phyloP scores from a whole-genome alignment of 2,888 invertebrate genomes.

The Sphinx pinastri region DNA sequence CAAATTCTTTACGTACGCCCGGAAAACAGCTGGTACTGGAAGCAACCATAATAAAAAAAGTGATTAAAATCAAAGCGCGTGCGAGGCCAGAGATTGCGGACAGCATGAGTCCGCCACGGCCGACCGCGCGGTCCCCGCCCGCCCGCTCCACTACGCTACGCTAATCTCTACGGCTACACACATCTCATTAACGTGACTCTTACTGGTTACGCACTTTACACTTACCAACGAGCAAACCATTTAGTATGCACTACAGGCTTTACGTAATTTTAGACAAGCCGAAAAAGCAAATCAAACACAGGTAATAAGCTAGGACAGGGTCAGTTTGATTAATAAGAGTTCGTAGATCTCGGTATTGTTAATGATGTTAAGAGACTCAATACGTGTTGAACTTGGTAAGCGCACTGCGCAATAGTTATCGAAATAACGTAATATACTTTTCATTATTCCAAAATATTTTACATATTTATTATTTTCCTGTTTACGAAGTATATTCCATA shows the following conservation, averaged over 20 bases:
- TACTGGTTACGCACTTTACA: conserved; percentile 33
- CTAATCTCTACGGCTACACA: conserved; percentile 47
- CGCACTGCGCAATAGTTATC: neutral
- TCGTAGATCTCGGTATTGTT: neutral
- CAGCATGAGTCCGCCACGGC: conserved; percentile 45
- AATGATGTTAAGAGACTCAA: neutral
- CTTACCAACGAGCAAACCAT: conserved; percentile 31
- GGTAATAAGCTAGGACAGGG: conserved; percentile 38
- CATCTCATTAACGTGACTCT: conserved; percentile 27
- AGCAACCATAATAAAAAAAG: conserved; percentile 78
- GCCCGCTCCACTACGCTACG: conserved; percentile 53
- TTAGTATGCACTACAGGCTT: conserved; percentile 39
- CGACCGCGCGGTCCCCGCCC: conserved; percentile 57
- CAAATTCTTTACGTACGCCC: conserved; percentile 84
- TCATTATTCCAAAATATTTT: neutral
- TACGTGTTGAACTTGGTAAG: neutral
- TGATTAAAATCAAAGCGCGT: conserved; percentile 61
- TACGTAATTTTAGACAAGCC: conserved; percentile 39
- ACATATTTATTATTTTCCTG: too few species aligned
- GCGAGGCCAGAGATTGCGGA: conserved; percentile 48
- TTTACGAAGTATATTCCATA: neutral
- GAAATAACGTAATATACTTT: neutral
- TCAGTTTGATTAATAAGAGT: conserved; percentile 2
- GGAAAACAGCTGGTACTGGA: conserved; percentile 88
- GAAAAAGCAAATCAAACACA: conserved; percentile 46